Evolutionary conservation across 2,797 vertebrate genomes (phyloP).

Genomic region (Amphiprion clarkii): DNA sequence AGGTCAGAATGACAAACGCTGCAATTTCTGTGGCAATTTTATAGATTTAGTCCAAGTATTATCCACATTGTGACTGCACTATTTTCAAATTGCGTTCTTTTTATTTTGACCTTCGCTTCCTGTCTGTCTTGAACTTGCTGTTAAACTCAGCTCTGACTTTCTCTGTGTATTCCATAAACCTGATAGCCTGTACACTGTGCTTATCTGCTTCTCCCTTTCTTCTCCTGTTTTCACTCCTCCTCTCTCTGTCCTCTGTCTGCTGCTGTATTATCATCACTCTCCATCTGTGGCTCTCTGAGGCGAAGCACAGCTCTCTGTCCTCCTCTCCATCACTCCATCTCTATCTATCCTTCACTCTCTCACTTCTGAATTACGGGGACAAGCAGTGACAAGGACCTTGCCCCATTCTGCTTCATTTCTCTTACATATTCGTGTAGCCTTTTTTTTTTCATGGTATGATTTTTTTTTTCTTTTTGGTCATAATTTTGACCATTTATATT

Average conservation of each 20-base stretch:
- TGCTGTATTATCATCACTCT: conserved; percentile 72
- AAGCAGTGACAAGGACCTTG: conserved; percentile 49
- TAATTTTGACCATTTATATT: conserved; percentile 13
- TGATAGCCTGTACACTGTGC: not conserved
- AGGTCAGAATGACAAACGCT: conserved; percentile 17
- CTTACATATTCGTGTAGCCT: not conserved
- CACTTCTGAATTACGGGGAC: conserved; percentile 55
- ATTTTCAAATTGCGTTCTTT: not conserved
- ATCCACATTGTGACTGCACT: not conserved
- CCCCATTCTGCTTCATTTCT: conserved; percentile 34
- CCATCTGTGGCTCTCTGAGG: conserved; percentile 72
- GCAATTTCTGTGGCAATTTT: conserved; percentile 8
- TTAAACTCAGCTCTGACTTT: conserved; percentile 17
- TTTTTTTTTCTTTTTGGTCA: not conserved
- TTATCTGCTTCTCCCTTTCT: conserved; percentile 22
- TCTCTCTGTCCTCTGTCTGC: conserved; percentile 54
- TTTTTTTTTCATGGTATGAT: not conserved
- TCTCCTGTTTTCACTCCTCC: not conserved
- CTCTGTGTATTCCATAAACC: conserved; percentile 3
- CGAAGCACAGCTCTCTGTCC: conserved; percentile 65
- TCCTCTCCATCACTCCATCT: conserved; percentile 65
- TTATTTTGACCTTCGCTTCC: conserved; percentile 22
- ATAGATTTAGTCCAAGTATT: not conserved
- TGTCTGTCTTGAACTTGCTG: not conserved
- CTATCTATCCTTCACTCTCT: conserved; percentile 54